A percentile compares a stretch with the other conserved stretches of the same genome.
Evolutionary conservation across 2,113 vertebrate species (phyloP).

Genomic region (Genyomyrus donnyi): DNA sequence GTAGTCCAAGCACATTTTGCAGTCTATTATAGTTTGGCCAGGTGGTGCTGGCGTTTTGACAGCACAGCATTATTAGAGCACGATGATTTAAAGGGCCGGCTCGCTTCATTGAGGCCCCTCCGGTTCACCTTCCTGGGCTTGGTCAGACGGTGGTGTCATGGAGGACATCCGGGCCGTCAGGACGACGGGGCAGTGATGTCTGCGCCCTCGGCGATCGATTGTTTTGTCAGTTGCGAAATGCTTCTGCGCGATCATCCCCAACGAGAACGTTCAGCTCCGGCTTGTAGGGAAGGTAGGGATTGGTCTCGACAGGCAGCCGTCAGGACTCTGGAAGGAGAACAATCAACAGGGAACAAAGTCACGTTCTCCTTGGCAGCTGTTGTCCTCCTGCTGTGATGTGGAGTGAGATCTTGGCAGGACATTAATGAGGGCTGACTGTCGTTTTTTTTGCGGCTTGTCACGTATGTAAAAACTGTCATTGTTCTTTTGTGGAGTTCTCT

Average conservation of each 20-base stretch:
- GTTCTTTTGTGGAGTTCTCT: neutral
- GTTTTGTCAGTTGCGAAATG: neutral
- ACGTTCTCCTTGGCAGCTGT: neutral
- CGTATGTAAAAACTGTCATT: neutral
- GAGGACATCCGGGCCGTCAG: neutral
- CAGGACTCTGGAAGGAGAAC: neutral
- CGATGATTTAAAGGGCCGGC: constrained; percentile 50
- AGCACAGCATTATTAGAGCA: constrained; percentile 42
- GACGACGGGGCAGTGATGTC: too few relatives aligned
- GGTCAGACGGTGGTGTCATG: neutral
- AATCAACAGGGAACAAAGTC: neutral
- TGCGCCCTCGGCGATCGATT: neutral
- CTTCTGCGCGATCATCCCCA: neutral
- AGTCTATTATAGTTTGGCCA: constrained; percentile 57
- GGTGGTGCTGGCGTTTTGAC: constrained; percentile 51
- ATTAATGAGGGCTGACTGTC: neutral
- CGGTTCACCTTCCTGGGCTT: neutral
- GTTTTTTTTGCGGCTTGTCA: neutral
- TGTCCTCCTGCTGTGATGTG: neutral
- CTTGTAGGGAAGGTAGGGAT: neutral
- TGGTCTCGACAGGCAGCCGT: neutral
- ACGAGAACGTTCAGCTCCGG: neutral
- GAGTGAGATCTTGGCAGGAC: neutral
- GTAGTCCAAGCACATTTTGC: constrained; percentile 56
- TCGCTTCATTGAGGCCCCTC: constrained; percentile 25